Percentiles rank a stretch among this genome's conserved stretches.
Conservation (phyloP, 1,140 invertebrate genomes). For the Ceratitis capitata region DNA sequence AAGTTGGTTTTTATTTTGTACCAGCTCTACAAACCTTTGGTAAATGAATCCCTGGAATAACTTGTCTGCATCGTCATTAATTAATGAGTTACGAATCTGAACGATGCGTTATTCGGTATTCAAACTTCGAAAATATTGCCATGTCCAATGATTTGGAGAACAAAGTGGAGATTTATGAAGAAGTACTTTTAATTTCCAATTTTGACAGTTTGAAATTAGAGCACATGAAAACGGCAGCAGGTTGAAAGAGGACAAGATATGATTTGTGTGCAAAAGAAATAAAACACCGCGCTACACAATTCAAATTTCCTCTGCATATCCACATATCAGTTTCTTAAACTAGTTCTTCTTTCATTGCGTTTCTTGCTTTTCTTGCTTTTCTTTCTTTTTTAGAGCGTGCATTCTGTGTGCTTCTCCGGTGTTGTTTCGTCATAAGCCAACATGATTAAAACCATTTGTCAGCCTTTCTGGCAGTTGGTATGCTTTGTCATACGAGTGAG, state of each 20-base stretch:
- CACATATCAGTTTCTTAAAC: background rate
- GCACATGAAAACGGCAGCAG: background rate
- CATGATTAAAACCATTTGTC: slow-evolving; percentile 31
- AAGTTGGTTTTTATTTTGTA: too few relatives aligned
- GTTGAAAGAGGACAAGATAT: background rate
- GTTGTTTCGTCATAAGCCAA: background rate
- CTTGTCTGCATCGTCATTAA: background rate
- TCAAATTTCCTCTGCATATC: background rate
- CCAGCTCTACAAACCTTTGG: too few relatives aligned
- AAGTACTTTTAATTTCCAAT: background rate
- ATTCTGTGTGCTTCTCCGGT: background rate
- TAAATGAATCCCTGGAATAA: too few relatives aligned
- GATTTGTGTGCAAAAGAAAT: background rate
- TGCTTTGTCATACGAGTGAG: slow-evolving; percentile 8
- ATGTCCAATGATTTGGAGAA: background rate
- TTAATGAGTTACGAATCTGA: background rate
- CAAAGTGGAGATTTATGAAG: background rate
- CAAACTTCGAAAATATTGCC: background rate
- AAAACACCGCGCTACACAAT: background rate
- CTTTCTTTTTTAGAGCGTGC: background rate
- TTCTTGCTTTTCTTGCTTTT: too few relatives aligned
- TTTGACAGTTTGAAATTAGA: background rate
- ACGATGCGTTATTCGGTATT: background rate
- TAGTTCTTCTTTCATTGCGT: too few relatives aligned
- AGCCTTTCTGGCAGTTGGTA: background rate